phyloP scores from a whole-genome alignment of 2,888 invertebrate species.

The Thymelicus lineola region DNA sequence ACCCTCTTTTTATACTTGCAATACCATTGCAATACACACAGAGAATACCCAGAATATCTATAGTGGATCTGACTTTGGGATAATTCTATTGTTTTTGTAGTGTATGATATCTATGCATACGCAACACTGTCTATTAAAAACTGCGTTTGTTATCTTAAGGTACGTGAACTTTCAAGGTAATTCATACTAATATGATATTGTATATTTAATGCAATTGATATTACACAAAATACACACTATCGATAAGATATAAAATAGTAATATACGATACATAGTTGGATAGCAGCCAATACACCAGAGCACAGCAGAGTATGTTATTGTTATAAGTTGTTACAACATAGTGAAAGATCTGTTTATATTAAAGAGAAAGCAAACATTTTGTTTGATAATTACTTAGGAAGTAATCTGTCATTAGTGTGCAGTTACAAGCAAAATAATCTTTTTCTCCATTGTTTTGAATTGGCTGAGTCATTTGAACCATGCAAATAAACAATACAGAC shows the following conservation, averaged over 20 bases:
- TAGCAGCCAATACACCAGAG: constrained; percentile 44
- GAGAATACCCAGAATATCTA: not conserved
- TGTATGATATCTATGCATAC: constrained; percentile 39
- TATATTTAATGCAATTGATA: constrained; percentile 44
- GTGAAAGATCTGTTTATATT: not conserved
- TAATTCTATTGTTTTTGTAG: constrained; percentile 29
- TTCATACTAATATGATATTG: constrained; percentile 54
- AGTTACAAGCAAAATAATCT: constrained; percentile 5
- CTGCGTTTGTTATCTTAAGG: constrained; percentile 37
- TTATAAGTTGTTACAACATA: not conserved
- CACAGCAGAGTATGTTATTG: constrained; percentile 32
- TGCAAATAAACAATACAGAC: not conserved
- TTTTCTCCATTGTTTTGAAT: constrained; percentile 49
- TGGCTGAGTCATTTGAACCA: constrained; percentile 47
- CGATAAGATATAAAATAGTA: constrained; percentile 8
- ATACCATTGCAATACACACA: too few relatives aligned
- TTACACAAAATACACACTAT: constrained; percentile 25
- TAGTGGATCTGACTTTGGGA: constrained; percentile 9
- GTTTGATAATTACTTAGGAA: not conserved
- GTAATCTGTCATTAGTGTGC: not conserved
- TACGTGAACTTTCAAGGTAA: constrained; percentile 65
- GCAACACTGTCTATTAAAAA: not conserved
- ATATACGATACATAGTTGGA: constrained; percentile 44
- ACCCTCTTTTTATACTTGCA: too few relatives aligned
- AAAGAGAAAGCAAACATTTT: not conserved